These are phyloP conservation scores for Streptopelia turtur DNA, from an alignment of 2,797 vertebrate genomes.

Conservation along the genomic window DNA sequence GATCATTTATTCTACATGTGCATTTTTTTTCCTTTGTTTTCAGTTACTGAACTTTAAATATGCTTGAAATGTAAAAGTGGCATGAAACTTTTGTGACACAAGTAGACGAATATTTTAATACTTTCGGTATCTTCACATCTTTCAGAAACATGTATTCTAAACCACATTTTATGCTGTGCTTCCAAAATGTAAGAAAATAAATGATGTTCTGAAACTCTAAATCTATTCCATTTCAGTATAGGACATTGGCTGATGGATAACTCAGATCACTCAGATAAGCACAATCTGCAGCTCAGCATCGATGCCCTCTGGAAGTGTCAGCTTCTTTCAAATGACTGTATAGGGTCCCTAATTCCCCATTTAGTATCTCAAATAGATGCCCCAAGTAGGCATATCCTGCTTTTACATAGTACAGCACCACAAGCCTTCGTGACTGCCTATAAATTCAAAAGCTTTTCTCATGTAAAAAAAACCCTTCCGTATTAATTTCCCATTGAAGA, in stretches of 20 bases:
- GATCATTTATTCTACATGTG: constrained; percentile 74
- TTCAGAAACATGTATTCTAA: not conserved
- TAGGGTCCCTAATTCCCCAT: not conserved
- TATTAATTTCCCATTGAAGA: not conserved
- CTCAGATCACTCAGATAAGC: not conserved
- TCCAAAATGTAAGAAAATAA: not conserved
- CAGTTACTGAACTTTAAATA: constrained; percentile 83
- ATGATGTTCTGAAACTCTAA: not conserved
- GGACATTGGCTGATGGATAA: not conserved
- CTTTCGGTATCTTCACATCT: not conserved
- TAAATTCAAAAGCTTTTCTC: not conserved
- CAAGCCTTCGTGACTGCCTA: not conserved
- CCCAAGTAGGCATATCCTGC: not conserved
- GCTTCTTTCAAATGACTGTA: not conserved
- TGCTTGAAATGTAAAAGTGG: constrained; percentile 87
- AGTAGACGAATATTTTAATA: constrained; percentile 39
- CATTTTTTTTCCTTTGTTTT: constrained; percentile 78
- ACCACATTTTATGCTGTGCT: not conserved
- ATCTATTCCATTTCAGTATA: not conserved
- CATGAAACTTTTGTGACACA: constrained; percentile 85
- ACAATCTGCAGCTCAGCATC: not conserved
- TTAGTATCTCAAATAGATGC: not conserved
- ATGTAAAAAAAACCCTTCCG: not conserved
- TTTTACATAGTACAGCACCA: not conserved
- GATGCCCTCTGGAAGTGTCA: not conserved